These are phyloP conservation scores for Ophioninae sp. DNA, from an alignment of 2,888 invertebrate species.

Conservation along the genomic window DNA sequence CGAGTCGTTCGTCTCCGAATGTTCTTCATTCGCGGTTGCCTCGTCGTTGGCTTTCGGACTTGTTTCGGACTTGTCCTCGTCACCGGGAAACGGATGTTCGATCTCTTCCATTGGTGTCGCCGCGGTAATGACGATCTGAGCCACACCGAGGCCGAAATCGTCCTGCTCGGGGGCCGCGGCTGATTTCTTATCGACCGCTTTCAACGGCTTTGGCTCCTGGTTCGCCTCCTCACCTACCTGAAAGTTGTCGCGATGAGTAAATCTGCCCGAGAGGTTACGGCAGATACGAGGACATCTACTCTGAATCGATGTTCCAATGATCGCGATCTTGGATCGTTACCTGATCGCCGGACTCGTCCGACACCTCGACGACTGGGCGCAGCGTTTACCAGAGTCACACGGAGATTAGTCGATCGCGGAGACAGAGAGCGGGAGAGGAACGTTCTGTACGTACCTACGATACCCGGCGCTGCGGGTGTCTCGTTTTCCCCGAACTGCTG, in stretches of 20 bases:
- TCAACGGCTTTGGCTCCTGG: conserved; percentile 60
- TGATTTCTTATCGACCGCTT: conserved; percentile 60
- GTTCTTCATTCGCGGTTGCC: conserved; percentile 24
- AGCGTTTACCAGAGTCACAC: conserved; percentile 61
- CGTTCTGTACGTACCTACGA: conserved; percentile 71
- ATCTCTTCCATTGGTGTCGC: conserved; percentile 97
- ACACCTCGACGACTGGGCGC: conserved; percentile 76
- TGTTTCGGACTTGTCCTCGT: conserved; percentile 75
- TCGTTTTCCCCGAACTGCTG: conserved; percentile 85
- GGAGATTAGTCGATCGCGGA: conserved; percentile 45
- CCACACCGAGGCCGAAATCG: conserved; percentile 89
- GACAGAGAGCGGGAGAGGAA: not conserved
- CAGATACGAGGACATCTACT: too few relatives aligned
- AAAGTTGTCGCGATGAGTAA: not conserved
- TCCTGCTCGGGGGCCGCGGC: conserved; percentile 73
- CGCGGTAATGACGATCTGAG: conserved; percentile 95
- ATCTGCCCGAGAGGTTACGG: not conserved
- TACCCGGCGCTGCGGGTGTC: conserved; percentile 72
- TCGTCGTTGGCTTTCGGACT: conserved; percentile 64
- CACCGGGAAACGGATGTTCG: conserved; percentile 89
- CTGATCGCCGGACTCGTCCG: conserved; percentile 76
- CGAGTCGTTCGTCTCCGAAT: conserved; percentile 36
- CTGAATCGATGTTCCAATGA: not conserved
- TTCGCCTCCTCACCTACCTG: conserved; percentile 53
- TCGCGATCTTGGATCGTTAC: conserved; percentile 66